These are phyloP conservation scores for Epicampocera succincta DNA, from an alignment of 2,888 invertebrate species.

Conservation along the genomic window DNA sequence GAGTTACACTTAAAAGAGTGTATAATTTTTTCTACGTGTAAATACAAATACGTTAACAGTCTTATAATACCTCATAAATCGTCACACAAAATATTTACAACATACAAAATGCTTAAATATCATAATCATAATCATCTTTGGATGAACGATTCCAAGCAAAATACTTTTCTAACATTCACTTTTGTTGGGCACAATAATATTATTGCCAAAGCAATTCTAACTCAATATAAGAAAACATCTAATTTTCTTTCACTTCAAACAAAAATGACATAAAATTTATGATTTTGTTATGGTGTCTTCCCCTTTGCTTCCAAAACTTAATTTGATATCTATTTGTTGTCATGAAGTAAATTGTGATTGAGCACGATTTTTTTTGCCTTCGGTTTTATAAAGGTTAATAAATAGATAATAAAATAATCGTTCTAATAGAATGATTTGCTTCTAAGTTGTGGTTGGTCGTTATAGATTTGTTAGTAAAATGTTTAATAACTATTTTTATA, in stretches of 20 bases:
- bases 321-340: constrained; percentile 59
- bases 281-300: constrained; percentile 43
- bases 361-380: not conserved
- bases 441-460: not conserved
- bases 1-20: no score
- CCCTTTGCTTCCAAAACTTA: constrained; percentile 11
- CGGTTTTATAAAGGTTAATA: constrained; percentile 24
- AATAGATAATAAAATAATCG: constrained; percentile 29
- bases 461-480: not conserved
- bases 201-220: constrained; percentile 26
- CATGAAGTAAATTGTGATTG: constrained; percentile 7
- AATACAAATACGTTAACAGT: not conserved
- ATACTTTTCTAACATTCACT: constrained; percentile 31
- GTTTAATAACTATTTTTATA: not conserved
- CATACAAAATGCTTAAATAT: constrained; percentile 45
- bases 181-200: constrained; percentile 57
- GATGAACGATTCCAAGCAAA: constrained; percentile 28
- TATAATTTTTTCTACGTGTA: not conserved
- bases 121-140: constrained; percentile 62
- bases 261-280: constrained; percentile 51
- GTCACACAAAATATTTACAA: not conserved
- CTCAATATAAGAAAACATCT: constrained; percentile 54
- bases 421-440: constrained; percentile 43
- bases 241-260: constrained; percentile 62
- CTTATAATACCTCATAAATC: not conserved